Conservation (phyloP, 2,797 vertebrate genomes). For the Ceryle rudis region DNA sequence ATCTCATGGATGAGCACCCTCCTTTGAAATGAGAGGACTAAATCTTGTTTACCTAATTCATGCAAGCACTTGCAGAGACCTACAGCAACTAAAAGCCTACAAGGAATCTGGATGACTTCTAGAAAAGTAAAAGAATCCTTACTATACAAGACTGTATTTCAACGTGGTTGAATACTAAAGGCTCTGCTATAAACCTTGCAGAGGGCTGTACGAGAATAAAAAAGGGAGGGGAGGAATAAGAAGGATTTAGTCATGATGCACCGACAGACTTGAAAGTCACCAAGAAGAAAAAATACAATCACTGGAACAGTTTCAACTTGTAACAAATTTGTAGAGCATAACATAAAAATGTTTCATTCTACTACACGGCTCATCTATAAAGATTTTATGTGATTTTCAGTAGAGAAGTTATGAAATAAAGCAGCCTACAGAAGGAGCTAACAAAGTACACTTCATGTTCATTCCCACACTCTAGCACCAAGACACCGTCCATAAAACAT, state of each 20-base stretch:
- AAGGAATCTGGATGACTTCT: background rate
- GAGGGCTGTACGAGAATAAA: background rate
- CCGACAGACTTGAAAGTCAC: background rate
- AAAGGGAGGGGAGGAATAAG: background rate
- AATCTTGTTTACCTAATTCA: background rate
- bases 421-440: background rate
- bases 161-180: background rate
- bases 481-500: background rate
- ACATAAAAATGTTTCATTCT: conserved; percentile 41
- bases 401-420: conserved; percentile 45
- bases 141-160: background rate
- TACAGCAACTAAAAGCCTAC: background rate
- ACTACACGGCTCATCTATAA: conserved; percentile 12
- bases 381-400: conserved; percentile 52
- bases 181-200: conserved; percentile 25
- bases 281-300: background rate
- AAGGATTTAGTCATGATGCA: conserved; percentile 7
- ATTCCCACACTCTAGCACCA: background rate
- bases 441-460: background rate
- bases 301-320: background rate
- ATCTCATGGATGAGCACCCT: background rate
- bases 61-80: background rate
- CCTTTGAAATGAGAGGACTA: background rate
- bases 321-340: background rate
- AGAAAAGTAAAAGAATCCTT: background rate